Conservation (phyloP, 2,888 invertebrate species). For the Caenorhabditis sulstoni region DNA sequence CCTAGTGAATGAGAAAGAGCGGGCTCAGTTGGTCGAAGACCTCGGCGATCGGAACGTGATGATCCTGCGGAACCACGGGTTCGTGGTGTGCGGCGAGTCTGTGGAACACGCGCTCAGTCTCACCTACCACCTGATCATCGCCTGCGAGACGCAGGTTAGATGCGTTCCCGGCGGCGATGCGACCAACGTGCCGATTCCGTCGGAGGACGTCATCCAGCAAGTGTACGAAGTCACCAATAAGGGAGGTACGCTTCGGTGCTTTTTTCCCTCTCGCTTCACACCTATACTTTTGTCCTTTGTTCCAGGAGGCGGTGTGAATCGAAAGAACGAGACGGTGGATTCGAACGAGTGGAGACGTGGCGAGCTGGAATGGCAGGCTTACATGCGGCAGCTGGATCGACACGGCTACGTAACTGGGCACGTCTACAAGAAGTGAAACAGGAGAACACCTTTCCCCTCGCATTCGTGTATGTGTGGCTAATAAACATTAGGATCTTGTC, state of each 20-base stretch:
- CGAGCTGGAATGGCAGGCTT: constrained; percentile 83
- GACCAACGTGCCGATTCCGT: constrained; percentile 51
- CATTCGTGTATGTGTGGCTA: constrained; percentile 19
- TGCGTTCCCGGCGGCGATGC: constrained; percentile 52
- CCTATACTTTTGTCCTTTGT: constrained; percentile 14
- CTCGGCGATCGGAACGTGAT: constrained; percentile 76
- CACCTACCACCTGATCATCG: constrained; percentile 88
- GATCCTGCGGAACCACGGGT: constrained; percentile 78
- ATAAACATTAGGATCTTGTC: constrained; percentile 46
- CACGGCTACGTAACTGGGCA: constrained; percentile 52
- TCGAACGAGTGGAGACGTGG: constrained; percentile 80
- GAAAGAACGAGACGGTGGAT: constrained; percentile 62
- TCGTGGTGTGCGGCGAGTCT: constrained; percentile 83
- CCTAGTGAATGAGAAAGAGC: constrained; percentile 71
- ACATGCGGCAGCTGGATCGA: constrained; percentile 82
- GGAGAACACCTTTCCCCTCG: constrained; percentile 12
- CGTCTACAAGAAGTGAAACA: constrained; percentile 9
- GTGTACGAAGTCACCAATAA: constrained; percentile 71
- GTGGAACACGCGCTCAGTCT: constrained; percentile 96
- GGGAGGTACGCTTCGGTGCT: constrained; percentile 65
- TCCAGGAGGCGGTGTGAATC: constrained; percentile 72
- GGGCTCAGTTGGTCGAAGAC: constrained; percentile 70
- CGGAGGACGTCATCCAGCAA: constrained; percentile 65
- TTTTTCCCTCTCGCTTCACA: not conserved
- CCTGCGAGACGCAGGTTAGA: constrained; percentile 90